phyloP scores from a whole-genome alignment of 2,113 vertebrate species.

The Phyllopteryx taeniolatus region DNA sequence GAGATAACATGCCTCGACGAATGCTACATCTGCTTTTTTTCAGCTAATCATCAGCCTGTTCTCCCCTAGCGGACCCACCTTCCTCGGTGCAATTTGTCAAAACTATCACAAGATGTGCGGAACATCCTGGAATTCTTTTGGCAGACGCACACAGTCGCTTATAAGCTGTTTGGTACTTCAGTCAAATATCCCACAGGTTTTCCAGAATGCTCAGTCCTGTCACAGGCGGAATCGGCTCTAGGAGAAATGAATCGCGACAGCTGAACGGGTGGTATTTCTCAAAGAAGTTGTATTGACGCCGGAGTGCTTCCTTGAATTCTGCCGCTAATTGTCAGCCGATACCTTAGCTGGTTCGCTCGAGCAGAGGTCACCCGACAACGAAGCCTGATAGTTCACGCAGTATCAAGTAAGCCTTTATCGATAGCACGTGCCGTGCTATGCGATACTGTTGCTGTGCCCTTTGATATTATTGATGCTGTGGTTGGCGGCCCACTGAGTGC shows the following conservation, averaged over 20 bases:
- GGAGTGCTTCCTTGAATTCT: conserved; percentile 51
- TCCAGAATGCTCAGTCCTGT: conserved; percentile 45
- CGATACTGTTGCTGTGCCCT: conserved; percentile 50
- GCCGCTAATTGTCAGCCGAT: conserved; percentile 62
- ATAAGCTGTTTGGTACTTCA: conserved; percentile 35
- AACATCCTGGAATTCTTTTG: conserved; percentile 34
- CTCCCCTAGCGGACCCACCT: background rate
- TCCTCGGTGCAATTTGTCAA: conserved; percentile 8
- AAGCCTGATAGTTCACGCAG: conserved; percentile 38
- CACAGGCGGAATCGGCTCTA: conserved; percentile 18
- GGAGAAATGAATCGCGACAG: conserved; percentile 56
- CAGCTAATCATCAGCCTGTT: background rate
- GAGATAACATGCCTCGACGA: background rate
- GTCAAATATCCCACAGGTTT: conserved; percentile 34
- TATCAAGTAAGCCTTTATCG: conserved; percentile 62
- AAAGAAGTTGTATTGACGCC: conserved; percentile 52
- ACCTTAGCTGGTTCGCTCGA: conserved; percentile 24
- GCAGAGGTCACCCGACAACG: conserved; percentile 50
- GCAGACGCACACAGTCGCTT: conserved; percentile 29
- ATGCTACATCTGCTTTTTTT: background rate
- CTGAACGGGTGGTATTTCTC: conserved; percentile 41
- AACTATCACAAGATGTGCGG: conserved; percentile 34
- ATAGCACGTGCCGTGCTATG: conserved; percentile 46
- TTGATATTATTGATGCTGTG: conserved; percentile 61
- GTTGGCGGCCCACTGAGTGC: conserved; percentile 38